Percentiles rank a stretch among this genome's conserved stretches.
Evolutionary conservation across 2,888 invertebrate genomes (phyloP).

Genomic region (Belgica antarctica): DNA sequence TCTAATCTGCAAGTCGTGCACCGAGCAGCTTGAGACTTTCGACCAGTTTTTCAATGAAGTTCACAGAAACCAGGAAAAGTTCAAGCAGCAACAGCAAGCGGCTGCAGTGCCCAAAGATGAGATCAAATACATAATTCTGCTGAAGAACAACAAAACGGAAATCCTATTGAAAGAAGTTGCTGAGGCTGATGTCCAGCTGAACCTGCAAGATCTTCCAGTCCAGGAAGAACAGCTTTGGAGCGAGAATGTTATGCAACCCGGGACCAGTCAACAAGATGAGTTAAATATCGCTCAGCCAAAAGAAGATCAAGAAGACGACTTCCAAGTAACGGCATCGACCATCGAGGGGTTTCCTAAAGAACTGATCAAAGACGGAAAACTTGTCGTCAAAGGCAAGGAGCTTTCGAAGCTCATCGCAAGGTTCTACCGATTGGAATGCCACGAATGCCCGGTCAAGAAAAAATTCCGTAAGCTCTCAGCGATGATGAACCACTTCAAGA

Average conservation of each 20-base stretch:
- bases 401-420: conserved; percentile 45
- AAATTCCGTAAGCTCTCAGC: conserved; percentile 43
- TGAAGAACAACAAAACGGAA: not conserved
- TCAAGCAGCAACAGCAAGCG: not conserved
- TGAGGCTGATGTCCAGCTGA: not conserved
- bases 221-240: not conserved
- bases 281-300: not conserved
- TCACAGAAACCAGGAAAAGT: not conserved
- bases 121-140: not conserved
- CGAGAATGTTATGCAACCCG: too few species aligned
- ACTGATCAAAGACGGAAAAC: conserved; percentile 46
- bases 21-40: not conserved
- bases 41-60: not conserved
- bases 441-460: conserved; percentile 44
- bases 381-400: conserved; percentile 45
- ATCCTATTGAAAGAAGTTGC: not conserved
- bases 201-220: not conserved
- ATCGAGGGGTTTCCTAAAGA: conserved; percentile 45
- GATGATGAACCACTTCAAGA: conserved; percentile 46
- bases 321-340: not conserved
- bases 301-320: not conserved
- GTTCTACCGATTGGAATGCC: conserved; percentile 46
- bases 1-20: not conserved
- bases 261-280: not conserved
- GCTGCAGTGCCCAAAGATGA: not conserved